Evolutionary conservation across 1,140 invertebrate species (phyloP).

Genomic region (Linepithema humile): DNA sequence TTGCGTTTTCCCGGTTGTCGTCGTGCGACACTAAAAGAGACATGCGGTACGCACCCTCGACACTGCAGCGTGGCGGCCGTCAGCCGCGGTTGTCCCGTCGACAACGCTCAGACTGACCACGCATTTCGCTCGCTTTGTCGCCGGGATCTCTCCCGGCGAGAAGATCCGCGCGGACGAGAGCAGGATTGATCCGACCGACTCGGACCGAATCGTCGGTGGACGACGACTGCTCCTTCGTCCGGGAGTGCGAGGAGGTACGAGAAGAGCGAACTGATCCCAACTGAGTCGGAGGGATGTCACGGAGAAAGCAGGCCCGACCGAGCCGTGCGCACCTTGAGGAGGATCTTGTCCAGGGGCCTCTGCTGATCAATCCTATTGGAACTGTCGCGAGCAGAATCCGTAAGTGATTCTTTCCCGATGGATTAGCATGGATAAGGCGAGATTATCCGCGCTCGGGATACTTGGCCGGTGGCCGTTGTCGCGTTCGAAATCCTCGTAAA

Average conservation of each 20-base stretch:
- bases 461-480: not conserved
- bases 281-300: constrained; percentile 80
- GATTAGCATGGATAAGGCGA: not conserved
- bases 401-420: constrained; percentile 73
- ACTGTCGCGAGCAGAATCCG: constrained; percentile 74
- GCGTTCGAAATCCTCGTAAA: not conserved
- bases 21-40: not conserved
- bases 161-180: not conserved
- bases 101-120: constrained; percentile 37
- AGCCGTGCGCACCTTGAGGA: constrained; percentile 84
- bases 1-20: not conserved
- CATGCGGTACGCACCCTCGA: constrained; percentile 22
- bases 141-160: not conserved
- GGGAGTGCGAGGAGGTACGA: constrained; percentile 9
- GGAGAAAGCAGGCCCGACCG: constrained; percentile 84
- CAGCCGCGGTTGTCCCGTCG: constrained; percentile 27
- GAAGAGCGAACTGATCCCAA: constrained; percentile 31
- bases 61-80: constrained; percentile 26
- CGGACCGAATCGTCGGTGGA: constrained; percentile 35
- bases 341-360: constrained; percentile 81
- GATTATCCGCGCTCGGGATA: not conserved
- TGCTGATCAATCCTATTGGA: constrained; percentile 77
- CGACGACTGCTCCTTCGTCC: constrained; percentile 16
- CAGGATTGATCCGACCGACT: not conserved
- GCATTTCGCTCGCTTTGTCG: constrained; percentile 5